Evolutionary conservation across 2,888 invertebrate species (phyloP).

Genomic region (Chloroclystis v-ata): DNA sequence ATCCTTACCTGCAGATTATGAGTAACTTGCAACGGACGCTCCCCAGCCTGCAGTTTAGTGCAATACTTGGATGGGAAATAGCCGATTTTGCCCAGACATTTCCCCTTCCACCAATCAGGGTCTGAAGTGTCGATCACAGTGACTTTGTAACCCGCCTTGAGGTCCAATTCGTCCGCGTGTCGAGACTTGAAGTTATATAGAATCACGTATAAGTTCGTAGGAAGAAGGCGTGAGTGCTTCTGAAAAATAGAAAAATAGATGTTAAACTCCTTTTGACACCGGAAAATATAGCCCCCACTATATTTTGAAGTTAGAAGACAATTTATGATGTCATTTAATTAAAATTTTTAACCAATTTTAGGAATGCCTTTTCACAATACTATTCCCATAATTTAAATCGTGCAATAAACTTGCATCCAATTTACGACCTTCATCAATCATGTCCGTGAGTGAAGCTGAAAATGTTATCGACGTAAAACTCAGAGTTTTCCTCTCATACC

Average conservation of each 20-base stretch:
- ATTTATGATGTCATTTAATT: too few species aligned
- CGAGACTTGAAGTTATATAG: slow-evolving; percentile 96
- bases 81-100: slow-evolving; percentile 92
- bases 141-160: slow-evolving; percentile 93
- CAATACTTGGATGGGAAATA: slow-evolving; percentile 98
- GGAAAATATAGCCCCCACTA: too few species aligned
- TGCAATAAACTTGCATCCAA: slow-evolving; percentile 19
- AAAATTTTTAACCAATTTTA: too few species aligned
- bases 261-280: too few species aligned
- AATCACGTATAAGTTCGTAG: slow-evolving; percentile 95
- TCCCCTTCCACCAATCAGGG: slow-evolving; percentile 98
- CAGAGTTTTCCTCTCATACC: slow-evolving; percentile 16
- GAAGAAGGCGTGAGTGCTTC: slow-evolving; percentile 91
- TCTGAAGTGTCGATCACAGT: slow-evolving; percentile 96
- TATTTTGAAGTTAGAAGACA: too few species aligned
- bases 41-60: slow-evolving; percentile 92
- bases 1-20: slow-evolving; percentile 64
- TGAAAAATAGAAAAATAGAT: too few species aligned
- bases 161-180: slow-evolving; percentile 94
- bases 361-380: too few species aligned
- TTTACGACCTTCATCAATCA: slow-evolving; percentile 17
- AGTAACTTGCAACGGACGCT: slow-evolving; percentile 91
- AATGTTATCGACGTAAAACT: slow-evolving; percentile 23
- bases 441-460: slow-evolving; percentile 15
- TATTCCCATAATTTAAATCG: too few species aligned